Conservation (phyloP, 2,797 vertebrate species). For the Cirrhinus molitorella region DNA sequence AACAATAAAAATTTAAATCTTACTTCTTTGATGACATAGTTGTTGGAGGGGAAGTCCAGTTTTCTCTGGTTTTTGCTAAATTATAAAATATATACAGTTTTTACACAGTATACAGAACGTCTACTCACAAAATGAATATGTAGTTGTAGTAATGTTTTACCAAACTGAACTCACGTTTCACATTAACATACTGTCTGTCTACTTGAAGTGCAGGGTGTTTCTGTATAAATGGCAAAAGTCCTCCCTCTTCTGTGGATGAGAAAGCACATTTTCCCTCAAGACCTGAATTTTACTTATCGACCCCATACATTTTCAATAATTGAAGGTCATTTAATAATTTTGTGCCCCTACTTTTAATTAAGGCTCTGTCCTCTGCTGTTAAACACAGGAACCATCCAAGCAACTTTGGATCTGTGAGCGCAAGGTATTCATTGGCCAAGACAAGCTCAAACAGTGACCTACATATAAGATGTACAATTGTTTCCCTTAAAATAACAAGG, state of each 20-base stretch:
- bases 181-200: conserved; percentile 54
- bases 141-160: neutral
- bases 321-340: neutral
- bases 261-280: neutral
- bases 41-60: neutral
- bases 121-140: neutral
- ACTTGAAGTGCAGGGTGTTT: conserved; percentile 72
- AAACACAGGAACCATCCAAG: conserved; percentile 71
- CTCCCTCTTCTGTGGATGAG: conserved; percentile 70
- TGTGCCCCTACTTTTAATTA: conserved; percentile 67
- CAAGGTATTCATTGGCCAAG: conserved; percentile 35
- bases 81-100: neutral
- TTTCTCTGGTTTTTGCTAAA: conserved; percentile 37
- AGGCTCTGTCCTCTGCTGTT: conserved; percentile 60
- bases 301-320: neutral
- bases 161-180: conserved; percentile 67
- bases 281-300: neutral
- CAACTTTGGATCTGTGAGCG: conserved; percentile 65
- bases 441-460: conserved; percentile 73
- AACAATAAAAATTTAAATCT: conserved; percentile 33
- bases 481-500: neutral
- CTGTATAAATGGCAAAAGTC: conserved; percentile 69
- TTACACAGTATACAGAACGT: neutral
- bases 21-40: conserved; percentile 39
- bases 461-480: conserved; percentile 17